Base-by-base conservation (phyloP, 2,113 vertebrate species). In the Equus przewalskii region DNA sequence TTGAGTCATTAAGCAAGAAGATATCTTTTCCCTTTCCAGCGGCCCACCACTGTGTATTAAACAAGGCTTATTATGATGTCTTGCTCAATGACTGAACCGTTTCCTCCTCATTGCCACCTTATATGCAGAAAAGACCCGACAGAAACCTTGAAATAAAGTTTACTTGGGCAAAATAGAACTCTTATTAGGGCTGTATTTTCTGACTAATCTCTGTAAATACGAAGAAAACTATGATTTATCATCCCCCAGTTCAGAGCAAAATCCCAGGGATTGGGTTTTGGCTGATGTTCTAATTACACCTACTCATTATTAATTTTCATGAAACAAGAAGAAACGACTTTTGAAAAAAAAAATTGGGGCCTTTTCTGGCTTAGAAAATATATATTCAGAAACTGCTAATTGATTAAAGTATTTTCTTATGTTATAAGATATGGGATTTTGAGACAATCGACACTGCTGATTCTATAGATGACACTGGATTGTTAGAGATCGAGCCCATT, bases 341-440 rank as follows among this genome's bases (percentile, higher is more conserved):
- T 75, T n/a, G 24, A 24, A 80, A 24, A 80, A 80, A 95, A 79
- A 89, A 89, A 69, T 65, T 24, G 6, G 51, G 22, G 3, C 7
- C 18, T 79, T 88, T 75, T 92, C 41, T 88, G 60, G 10, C 67
- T 93, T 93, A 92, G 36, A 62, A 96, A 73, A 91, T 65, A 75
- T 65, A 44, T 60, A 89, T 86, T 82, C 30, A 82, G 49, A 85
- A 88, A 81, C 65, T 79, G 69, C 13, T 82, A 12, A 81, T 26
- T 62, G 19, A 88, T 79, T 91, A 81, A 95, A 67, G 1, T 85
- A 65, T 92, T 78, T 81, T 80, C 36, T 41, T 89, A 58, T 70
- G 86, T 97, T 97, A 28, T 8, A 98, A 99, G 99, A 97, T 98
- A 80, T 99, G 99, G 99, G 99, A 99, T 97, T 99, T 99, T 7